These are phyloP conservation scores for Thripadectes ignobilis DNA, from an alignment of 2,797 vertebrate species.

Conservation along the genomic window DNA sequence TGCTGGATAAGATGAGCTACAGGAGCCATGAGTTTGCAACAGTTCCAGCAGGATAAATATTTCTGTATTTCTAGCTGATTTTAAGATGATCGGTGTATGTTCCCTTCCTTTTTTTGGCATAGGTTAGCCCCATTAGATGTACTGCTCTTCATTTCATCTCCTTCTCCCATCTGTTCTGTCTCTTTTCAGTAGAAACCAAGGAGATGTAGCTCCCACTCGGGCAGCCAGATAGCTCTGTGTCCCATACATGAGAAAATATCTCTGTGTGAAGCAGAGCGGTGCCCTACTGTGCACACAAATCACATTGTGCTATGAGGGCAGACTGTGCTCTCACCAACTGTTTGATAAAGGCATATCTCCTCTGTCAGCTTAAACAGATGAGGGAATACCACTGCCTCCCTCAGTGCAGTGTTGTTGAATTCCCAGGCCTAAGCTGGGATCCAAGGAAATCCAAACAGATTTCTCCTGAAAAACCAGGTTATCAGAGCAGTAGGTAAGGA, in stretches of 20 bases:
- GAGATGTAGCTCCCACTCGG: conserved; percentile 23
- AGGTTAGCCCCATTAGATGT: conserved; percentile 34
- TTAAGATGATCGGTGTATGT: conserved; percentile 5
- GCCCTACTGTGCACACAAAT: neutral
- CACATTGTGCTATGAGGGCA: neutral
- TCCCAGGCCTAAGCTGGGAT: neutral
- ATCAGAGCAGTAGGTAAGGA: neutral
- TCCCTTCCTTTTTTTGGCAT: conserved; percentile 34
- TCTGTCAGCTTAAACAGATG: neutral
- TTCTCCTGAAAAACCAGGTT: neutral
- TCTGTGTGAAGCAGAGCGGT: neutral
- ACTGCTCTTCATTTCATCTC: conserved; percentile 22
- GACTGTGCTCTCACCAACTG: neutral
- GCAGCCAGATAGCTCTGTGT: neutral
- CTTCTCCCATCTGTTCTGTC: conserved; percentile 51
- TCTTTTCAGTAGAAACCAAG: neutral
- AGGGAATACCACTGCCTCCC: neutral
- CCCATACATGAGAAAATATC: neutral
- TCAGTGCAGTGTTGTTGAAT: neutral
- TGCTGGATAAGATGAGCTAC: neutral
- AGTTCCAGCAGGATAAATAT: conserved; percentile 51
- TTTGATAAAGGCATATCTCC: neutral
- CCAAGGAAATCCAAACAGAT: neutral
- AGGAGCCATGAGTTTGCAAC: neutral
- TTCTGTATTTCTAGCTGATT: conserved; percentile 37